Percentiles rank a stretch among this genome's conserved stretches.
Conservation (phyloP, 2,113 vertebrate genomes). For the Paradisaea rubra region DNA sequence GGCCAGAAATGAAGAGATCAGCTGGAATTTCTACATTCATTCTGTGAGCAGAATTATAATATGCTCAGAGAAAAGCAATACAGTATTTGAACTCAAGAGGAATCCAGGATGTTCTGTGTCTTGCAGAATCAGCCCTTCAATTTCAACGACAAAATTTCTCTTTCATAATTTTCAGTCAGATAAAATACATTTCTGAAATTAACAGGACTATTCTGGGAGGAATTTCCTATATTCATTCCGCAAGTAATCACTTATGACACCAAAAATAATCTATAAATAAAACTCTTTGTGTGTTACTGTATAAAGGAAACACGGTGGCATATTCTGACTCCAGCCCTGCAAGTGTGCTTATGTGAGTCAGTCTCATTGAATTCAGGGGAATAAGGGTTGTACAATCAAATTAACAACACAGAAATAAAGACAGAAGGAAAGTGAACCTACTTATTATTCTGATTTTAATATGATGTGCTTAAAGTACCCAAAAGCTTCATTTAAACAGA, state of each 20-base stretch:
- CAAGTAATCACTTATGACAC: neutral
- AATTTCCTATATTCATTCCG: slow-evolving; percentile 13
- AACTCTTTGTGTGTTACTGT: neutral
- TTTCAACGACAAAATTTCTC: slow-evolving; percentile 5
- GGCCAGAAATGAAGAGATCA: slow-evolving; percentile 51
- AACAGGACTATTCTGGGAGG: slow-evolving; percentile 25
- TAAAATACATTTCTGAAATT: slow-evolving; percentile 31
- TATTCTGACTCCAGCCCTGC: neutral
- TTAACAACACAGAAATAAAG: slow-evolving; percentile 47
- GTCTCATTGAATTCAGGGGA: neutral
- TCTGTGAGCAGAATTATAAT: slow-evolving; percentile 21
- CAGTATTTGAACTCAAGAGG: slow-evolving; percentile 29
- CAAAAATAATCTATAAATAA: slow-evolving; percentile 11
- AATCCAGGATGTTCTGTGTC: neutral
- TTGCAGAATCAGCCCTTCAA: slow-evolving; percentile 22
- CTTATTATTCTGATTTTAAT: slow-evolving; percentile 47
- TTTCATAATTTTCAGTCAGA: neutral
- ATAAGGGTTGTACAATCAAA: slow-evolving; percentile 5
- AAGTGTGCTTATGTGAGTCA: neutral
- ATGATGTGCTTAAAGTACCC: slow-evolving; percentile 39
- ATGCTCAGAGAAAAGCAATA: neutral
- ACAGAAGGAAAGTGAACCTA: slow-evolving; percentile 18
- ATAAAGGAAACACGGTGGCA: neutral
- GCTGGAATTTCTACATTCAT: slow-evolving; percentile 42
- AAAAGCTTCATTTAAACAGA: slow-evolving; percentile 45